Conservation (phyloP, 2,888 invertebrate genomes). For the Netelia inedita region DNA sequence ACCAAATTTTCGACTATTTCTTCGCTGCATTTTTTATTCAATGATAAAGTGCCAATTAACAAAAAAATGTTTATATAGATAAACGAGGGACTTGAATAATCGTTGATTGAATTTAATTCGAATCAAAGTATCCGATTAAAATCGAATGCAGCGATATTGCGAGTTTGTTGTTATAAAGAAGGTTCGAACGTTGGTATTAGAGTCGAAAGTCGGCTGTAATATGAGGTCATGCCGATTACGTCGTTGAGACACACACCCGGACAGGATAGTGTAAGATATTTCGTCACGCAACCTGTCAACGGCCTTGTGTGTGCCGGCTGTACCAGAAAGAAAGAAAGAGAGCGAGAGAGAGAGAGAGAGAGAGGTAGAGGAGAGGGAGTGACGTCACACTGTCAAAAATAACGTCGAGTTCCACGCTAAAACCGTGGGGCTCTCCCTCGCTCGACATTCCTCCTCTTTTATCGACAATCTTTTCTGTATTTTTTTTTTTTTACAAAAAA, state of each 20-base stretch:
- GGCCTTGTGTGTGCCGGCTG: conserved; percentile 73
- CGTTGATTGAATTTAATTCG: conserved; percentile 36
- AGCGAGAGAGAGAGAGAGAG: conserved; percentile 27
- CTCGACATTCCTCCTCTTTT: conserved; percentile 50
- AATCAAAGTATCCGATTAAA: conserved; percentile 11
- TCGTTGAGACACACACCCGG: conserved; percentile 56
- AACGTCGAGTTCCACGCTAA: conserved; percentile 75
- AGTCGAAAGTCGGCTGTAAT: conserved; percentile 57
- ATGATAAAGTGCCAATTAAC: too few species aligned
- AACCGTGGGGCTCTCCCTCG: conserved; percentile 43
- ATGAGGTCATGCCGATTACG: conserved; percentile 69
- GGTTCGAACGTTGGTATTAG: neutral
- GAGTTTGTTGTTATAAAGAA: neutral
- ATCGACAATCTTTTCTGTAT: conserved; percentile 1
- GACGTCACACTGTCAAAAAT: conserved; percentile 79
- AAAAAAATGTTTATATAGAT: too few species aligned
- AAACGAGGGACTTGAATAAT: too few species aligned
- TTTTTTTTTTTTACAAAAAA: conserved; percentile 11
- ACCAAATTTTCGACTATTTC: too few species aligned
- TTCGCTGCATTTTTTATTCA: too few species aligned
- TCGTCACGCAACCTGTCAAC: conserved; percentile 75
- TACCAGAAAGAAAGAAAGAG: conserved; percentile 51
- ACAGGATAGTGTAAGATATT: conserved; percentile 69
- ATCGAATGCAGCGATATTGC: conserved; percentile 15
- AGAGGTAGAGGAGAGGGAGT: conserved; percentile 53